Base-by-base conservation (phyloP, 2,113 vertebrate species). In the Noctilio leporinus region DNA sequence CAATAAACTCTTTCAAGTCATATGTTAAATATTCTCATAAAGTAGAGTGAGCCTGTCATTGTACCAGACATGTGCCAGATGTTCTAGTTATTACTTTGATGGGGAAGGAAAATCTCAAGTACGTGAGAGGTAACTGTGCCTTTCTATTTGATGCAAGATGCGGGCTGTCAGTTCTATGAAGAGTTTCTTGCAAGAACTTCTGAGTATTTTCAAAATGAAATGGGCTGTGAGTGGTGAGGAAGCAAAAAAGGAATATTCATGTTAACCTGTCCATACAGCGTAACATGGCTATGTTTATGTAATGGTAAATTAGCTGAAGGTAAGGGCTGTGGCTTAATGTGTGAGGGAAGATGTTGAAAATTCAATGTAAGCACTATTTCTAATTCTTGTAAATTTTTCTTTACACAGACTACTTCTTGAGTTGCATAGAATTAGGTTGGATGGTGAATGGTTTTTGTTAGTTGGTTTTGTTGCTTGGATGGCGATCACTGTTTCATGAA, bases 131-230 rank as follows among this genome's bases (percentile, higher is more conserved):
- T 93, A 75, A 89, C 81, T 45, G 87, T 51, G 84, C 87, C 87
- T 86, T 95, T 89, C 84, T 84, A 1, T 95, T 80, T 76, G 57
- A 90, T 85, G 86, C 81, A 86, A 92, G 84, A 89, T 57, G 10
- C 10, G 15, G 93, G 92, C 91, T 67, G 30, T n/a, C 57, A 17
- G 69, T 67, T 81, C 80, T 62, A 1, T 45, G 83, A 93, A 77
- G 93, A 93, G 82, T 93, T 95, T 93, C 92, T 94, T 93, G 86
- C 35, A n/a, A 88, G 82, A 95, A 96, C 92, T 97, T 97, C 49
- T 55, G 73, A 80, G 73, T 69, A 24, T 96, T 96, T 92, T 67
- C 24, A 4, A 59, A 90, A 90, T 83, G 82, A 59, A 89, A 67
- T 62, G 70, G 64, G 26, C 73, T 96, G 19, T 57, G 38, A 62